These are phyloP conservation scores for Patiria pectinifera DNA, from an alignment of 53 echinoderm and acorn worm genomes.

Conservation along the genomic window DNA sequence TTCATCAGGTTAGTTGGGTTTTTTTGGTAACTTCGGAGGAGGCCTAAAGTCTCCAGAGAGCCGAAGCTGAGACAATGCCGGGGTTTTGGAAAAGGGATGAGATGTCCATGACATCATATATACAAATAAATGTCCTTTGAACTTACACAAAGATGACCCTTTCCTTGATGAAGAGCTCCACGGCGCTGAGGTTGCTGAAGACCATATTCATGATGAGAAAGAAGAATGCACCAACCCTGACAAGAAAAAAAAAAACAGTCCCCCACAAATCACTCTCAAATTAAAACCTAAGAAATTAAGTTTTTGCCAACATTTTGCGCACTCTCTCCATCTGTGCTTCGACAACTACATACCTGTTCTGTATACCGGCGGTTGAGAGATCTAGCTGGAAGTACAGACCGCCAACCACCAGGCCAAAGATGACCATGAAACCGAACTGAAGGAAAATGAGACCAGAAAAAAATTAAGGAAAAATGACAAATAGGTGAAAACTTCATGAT, in stretches of 20 bases:
- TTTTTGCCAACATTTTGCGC: no score
- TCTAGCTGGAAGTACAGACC: conserved; percentile 80
- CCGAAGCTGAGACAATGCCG: no score
- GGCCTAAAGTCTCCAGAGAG: no score
- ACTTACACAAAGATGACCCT: conserved; percentile 83
- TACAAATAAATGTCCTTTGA: background rate
- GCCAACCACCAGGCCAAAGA: conserved; percentile 75
- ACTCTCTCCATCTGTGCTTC: no score
- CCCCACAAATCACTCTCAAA: background rate
- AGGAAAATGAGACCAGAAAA: background rate
- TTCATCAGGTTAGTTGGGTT: no score
- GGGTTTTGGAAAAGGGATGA: background rate
- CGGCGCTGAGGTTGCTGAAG: conserved; percentile 85
- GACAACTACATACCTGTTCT: conserved; percentile 69
- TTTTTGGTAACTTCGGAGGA: no score
- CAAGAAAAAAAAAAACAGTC: background rate
- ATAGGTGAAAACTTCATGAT: background rate
- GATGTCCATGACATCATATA: background rate
- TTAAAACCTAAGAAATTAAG: background rate
- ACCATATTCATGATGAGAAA: conserved; percentile 96
- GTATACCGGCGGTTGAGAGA: conserved; percentile 52
- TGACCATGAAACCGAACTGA: conserved; percentile 70
- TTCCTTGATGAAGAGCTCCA: conserved; percentile 87
- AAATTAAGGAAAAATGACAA: background rate
- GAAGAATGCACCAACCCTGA: conserved; percentile 90